Conservation (phyloP, 2,888 invertebrate genomes). For the Aphodius sticticus region DNA sequence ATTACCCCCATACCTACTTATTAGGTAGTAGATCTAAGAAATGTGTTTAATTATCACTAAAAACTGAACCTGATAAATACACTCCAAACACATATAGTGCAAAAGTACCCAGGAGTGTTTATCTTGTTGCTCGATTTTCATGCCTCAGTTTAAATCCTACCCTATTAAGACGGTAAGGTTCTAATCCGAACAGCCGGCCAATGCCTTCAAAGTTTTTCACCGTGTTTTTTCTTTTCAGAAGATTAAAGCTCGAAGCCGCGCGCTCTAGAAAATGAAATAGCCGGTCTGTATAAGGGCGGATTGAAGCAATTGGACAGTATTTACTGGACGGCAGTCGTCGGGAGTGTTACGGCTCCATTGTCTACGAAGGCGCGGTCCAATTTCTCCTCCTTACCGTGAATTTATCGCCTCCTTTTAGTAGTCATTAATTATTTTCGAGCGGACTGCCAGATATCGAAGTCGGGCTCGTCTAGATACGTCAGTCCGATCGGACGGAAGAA, state of each 20-base stretch:
- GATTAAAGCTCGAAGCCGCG: background rate
- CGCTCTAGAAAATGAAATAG: background rate
- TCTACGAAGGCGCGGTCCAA: background rate
- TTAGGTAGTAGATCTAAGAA: no score
- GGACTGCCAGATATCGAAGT: constrained; percentile 4
- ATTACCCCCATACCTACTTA: no score
- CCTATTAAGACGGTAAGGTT: background rate
- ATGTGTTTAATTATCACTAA: no score
- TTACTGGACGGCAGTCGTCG: background rate
- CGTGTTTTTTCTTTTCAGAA: background rate
- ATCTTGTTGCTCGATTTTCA: background rate
- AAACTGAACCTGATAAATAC: no score
- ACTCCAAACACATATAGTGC: no score
- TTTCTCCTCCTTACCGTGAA: background rate
- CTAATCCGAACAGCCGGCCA: background rate
- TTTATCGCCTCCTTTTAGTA: constrained; percentile 4
- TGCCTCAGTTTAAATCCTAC: background rate
- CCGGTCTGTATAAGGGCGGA: background rate
- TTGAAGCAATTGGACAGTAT: background rate
- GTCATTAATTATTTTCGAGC: constrained; percentile 4
- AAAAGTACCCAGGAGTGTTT: no score
- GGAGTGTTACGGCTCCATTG: background rate
- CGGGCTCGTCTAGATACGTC: background rate
- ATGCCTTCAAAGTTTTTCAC: background rate
- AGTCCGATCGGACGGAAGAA: background rate